Conservation (phyloP, 2,113 vertebrate genomes). For the Chrysochloris asiatica region DNA sequence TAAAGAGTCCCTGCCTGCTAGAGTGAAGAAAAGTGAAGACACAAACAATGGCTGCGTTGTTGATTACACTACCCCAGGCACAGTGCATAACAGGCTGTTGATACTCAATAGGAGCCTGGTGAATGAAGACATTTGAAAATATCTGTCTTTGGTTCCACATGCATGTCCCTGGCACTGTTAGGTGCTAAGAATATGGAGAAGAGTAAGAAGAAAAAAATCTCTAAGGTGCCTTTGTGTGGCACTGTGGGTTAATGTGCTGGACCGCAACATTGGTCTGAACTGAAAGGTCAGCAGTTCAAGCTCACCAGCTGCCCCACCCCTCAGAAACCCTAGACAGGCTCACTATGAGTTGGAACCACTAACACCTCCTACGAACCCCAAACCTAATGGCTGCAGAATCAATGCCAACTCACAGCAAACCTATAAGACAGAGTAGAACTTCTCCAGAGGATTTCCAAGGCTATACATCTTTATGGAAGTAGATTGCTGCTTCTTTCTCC, state of each 20-base stretch:
- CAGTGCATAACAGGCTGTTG: not conserved
- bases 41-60: not conserved
- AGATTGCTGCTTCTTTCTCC: no score
- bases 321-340: no score
- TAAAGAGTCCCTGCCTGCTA: not conserved
- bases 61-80: not conserved
- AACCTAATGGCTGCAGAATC: no score
- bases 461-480: no score
- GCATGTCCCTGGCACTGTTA: not conserved
- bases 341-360: no score
- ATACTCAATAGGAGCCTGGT: not conserved
- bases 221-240: conserved; percentile 40
- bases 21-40: not conserved
- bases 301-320: no score
- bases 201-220: not conserved
- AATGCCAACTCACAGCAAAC: not conserved
- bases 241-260: no score
- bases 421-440: no score
- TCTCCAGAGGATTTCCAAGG: no score
- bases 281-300: no score
- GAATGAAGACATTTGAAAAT: not conserved
- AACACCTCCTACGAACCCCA: not conserved
- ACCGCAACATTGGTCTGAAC: no score
- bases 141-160: conserved; percentile 24
- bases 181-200: not conserved